Base-by-base conservation (phyloP, 2,113 vertebrate genomes). In the zebrafish (Danio rerio) region DNA sequence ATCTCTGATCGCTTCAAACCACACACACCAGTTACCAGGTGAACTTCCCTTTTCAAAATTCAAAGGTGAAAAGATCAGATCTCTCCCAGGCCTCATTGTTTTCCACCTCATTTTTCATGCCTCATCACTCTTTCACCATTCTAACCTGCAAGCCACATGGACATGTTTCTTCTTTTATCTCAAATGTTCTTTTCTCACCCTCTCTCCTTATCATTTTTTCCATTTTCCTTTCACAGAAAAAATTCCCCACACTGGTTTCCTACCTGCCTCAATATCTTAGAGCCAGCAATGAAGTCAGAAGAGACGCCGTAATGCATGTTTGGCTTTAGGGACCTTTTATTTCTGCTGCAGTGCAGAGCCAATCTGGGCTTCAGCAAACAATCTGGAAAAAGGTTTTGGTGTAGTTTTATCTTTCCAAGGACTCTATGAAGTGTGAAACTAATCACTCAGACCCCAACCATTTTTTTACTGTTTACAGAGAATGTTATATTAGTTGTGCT, bases 361-460 rank as follows among this genome's bases (percentile, higher is more conserved):
- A 83, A 31, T 13, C 21, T 74, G 21, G 49, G 10, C 47, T 70
- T 71, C 52, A 69, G 10, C 21, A 43, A 80, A 76, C 15, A 71
- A 75, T 83, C 50, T 81, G 70, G 81, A 71, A 81, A 59, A 81
- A 69, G 9, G 45, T 63, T 83, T 81, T 82, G 62, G 16, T 50
- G 75, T 52, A 71, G n/a, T 58, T 83, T 80, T 55, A 74, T 69
- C 76, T 11, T 52, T 63, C 62, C 76, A 49, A 83, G 79, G 59
- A 55, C 76, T 80, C 13, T 13, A 45, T 61, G 56, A 62, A 80
- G 69, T 52, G 50, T 70, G 50, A 83, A 71, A 77, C 31, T 40
- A 40, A 80, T 55, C 21, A 55, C 47, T 58, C 59, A 77, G 49
- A 77, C 62, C 63, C 50, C 40, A 69, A 58, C 40, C 62, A 63